Evolutionary conservation across 2,797 vertebrate species (phyloP), one percentile per base, ranked within the genome.

Genomic region (Lacerta bilineata): DNA sequence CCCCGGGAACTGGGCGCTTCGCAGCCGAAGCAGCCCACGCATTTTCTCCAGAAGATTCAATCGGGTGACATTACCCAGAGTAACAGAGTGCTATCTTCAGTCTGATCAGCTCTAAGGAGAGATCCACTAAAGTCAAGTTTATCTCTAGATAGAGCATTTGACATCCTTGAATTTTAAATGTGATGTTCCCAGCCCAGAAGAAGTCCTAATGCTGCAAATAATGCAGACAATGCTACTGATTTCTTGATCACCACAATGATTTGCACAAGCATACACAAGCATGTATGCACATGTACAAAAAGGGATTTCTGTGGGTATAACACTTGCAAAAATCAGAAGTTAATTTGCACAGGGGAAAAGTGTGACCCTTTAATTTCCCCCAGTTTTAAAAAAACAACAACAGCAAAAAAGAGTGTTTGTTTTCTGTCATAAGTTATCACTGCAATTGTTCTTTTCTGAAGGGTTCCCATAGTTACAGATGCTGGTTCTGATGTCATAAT

Each of bases 401-500:
- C 41, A 79, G 29, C 76, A 90, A 92, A 89, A 55, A 80, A 13
- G n/a, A 78, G 71, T 84, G 61, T 39, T 80, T 87, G 33, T 83
- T 90, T 85, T 76, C 81, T 88, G 55, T 87, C 92, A 88, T 93
- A 92, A 90, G 84, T 94, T 91, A 90, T 91, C 91, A 92, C 83
- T 61, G 87, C 88, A 90, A 71, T 33, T 1, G 80, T n/a, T 13
- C 79, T 90, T 91, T 88, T 80, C 85, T 68, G 1, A 5, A 80
- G 88, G 61, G 91, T 94, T 94, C 93, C 95, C 91, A 94, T 94
- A 88, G 94, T 77, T 95, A 94, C 94, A 92, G 92, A 87, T 90
- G 93, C 66, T 77, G 50, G 93, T 94, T 93, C 90, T 94, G 88
- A 83, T 87, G 89, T 85, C 87, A 80, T 82, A 89, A 82, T 81